Percentiles rank a stretch among this genome's conserved stretches.
Conservation (phyloP, 1,140 invertebrate genomes). For the Leptinotarsa defecta region DNA sequence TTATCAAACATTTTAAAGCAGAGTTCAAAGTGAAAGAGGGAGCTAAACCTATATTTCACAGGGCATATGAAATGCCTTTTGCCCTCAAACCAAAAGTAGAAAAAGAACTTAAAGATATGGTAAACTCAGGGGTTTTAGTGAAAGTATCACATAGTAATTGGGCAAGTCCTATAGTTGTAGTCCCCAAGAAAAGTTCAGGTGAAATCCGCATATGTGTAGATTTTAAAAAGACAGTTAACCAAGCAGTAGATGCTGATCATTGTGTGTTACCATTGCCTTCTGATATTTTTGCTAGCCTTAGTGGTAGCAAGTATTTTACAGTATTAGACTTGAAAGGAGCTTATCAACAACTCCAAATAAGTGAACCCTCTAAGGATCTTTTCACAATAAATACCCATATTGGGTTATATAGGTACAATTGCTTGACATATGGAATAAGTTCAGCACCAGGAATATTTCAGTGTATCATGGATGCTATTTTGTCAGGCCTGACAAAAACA, state of each 20-base stretch:
- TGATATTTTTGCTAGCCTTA: constrained; percentile 12
- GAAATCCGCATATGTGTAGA: no score
- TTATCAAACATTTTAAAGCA: constrained; percentile 3
- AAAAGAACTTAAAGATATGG: constrained; percentile 27
- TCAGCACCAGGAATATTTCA: no score
- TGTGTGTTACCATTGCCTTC: constrained; percentile 44
- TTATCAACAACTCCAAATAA: constrained; percentile 18
- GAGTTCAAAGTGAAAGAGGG: constrained; percentile 20
- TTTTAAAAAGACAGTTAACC: no score
- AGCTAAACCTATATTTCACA: constrained; percentile 17
- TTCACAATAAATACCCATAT: neutral
- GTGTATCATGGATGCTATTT: no score
- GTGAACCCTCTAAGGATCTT: neutral
- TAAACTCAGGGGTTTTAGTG: neutral
- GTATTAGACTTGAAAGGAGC: constrained; percentile 16
- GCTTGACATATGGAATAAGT: neutral
- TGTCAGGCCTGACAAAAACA: no score
- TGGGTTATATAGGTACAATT: neutral
- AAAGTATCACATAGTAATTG: constrained; percentile 32
- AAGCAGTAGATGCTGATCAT: constrained; percentile 52
- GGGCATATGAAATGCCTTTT: constrained; percentile 32
- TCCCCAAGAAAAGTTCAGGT: no score
- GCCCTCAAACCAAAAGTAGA: constrained; percentile 28
- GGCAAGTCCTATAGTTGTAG: constrained; percentile 47
- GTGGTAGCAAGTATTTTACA: neutral